Conservation (phyloP, 2,888 invertebrate genomes). For the Heliconius charithonia region DNA sequence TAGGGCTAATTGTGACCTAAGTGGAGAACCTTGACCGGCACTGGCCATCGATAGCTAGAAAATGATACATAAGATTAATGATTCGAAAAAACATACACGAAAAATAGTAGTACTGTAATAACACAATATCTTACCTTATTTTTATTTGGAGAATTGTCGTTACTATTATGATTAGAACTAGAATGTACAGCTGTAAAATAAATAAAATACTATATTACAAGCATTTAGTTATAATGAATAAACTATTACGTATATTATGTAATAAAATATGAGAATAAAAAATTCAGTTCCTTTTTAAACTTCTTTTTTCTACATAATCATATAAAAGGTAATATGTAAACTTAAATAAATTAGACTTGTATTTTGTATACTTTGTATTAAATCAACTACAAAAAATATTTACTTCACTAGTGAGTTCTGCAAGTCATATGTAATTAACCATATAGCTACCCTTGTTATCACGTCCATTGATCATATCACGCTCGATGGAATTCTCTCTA, state of each 20-base stretch:
- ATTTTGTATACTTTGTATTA: not conserved
- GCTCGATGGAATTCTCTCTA: slow-evolving; percentile 72
- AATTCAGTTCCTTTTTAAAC: not conserved
- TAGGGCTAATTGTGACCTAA: slow-evolving; percentile 87
- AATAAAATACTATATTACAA: slow-evolving; percentile 14
- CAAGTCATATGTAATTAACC: slow-evolving; percentile 15
- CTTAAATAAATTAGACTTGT: no score
- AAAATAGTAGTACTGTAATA: not conserved
- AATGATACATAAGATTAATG: slow-evolving; percentile 26
- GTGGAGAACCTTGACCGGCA: slow-evolving; percentile 89
- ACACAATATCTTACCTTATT: slow-evolving; percentile 63
- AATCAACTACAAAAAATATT: not conserved
- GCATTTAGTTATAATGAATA: not conserved
- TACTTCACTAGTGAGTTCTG: not conserved
- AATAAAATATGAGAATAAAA: not conserved
- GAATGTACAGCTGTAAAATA: slow-evolving; percentile 66
- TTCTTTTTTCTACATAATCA: no score
- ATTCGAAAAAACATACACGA: slow-evolving; percentile 16
- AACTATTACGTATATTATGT: not conserved
- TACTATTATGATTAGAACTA: slow-evolving; percentile 74
- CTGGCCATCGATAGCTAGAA: slow-evolving; percentile 78
- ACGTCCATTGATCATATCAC: slow-evolving; percentile 67
- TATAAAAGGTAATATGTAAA: no score
- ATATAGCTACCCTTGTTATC: slow-evolving; percentile 69
- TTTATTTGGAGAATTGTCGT: slow-evolving; percentile 78